Conservation (phyloP, 1,140 invertebrate genomes). For the Sitobion miscanthi region DNA sequence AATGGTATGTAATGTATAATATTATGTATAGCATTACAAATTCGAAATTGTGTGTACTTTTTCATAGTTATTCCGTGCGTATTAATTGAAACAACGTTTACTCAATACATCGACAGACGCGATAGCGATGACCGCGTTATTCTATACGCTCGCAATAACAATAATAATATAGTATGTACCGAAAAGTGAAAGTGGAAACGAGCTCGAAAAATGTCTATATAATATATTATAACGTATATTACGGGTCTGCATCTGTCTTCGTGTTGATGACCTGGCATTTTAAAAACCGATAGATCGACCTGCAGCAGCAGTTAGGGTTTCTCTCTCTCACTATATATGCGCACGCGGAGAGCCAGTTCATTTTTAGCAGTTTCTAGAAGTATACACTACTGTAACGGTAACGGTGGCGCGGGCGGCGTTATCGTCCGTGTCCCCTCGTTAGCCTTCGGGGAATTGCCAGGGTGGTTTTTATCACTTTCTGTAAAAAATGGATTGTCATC, state of each 20-base stretch:
- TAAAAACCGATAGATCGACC: constrained; percentile 27
- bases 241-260: neutral
- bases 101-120: neutral
- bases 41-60: neutral
- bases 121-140: neutral
- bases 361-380: constrained; percentile 36
- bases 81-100: neutral
- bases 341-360: neutral
- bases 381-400: neutral
- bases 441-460: constrained; percentile 51
- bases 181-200: neutral
- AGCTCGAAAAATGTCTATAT: neutral
- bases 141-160: neutral
- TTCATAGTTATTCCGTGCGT: neutral
- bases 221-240: neutral
- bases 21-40: neutral
- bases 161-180: neutral
- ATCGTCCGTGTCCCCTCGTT: constrained; percentile 50
- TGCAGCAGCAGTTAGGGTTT: neutral
- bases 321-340: neutral
- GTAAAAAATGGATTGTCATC: constrained; percentile 58
- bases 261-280: constrained; percentile 13
- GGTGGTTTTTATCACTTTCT: constrained; percentile 57
- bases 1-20: neutral
- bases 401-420: constrained; percentile 30